phyloP scores from a whole-genome alignment of 2,888 invertebrate species.

The Idaea biselata region DNA sequence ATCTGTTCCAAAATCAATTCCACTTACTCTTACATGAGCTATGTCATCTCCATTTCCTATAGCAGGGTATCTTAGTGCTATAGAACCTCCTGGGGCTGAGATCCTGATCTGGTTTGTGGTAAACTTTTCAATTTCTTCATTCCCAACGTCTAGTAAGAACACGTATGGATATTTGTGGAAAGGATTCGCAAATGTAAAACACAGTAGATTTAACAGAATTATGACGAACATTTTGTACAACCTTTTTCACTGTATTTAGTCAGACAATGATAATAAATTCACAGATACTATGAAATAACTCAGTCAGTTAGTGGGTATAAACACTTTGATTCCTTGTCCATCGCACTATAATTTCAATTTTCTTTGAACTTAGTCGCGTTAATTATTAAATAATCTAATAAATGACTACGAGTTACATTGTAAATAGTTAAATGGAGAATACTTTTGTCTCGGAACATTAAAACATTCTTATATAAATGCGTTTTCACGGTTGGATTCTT shows the following conservation, averaged over 20 bases:
- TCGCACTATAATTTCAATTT: background rate
- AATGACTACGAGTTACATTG: constrained; percentile 32
- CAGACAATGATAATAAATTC: background rate
- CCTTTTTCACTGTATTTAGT: background rate
- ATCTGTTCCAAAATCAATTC: constrained; percentile 69
- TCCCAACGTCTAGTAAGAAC: constrained; percentile 69
- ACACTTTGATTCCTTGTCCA: no score
- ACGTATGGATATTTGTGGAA: constrained; percentile 70
- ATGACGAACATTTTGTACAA: background rate
- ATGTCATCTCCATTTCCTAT: constrained; percentile 59
- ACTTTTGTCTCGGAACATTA: constrained; percentile 54
- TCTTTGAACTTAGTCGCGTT: constrained; percentile 9
- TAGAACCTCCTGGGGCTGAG: constrained; percentile 65
- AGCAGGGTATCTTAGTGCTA: constrained; percentile 68
- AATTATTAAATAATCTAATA: background rate
- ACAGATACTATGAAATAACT: no score
- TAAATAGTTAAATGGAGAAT: constrained; percentile 55
- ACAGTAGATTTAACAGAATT: background rate
- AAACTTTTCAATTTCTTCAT: constrained; percentile 68
- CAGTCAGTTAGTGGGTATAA: no score
- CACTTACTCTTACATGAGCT: constrained; percentile 67
- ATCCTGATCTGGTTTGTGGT: constrained; percentile 66
- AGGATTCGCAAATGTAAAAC: constrained; percentile 49
- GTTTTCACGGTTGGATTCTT: constrained; percentile 61
- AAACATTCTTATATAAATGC: constrained; percentile 65